phyloP scores from a whole-genome alignment of 2,888 invertebrate species.

The Sericinus montela region DNA sequence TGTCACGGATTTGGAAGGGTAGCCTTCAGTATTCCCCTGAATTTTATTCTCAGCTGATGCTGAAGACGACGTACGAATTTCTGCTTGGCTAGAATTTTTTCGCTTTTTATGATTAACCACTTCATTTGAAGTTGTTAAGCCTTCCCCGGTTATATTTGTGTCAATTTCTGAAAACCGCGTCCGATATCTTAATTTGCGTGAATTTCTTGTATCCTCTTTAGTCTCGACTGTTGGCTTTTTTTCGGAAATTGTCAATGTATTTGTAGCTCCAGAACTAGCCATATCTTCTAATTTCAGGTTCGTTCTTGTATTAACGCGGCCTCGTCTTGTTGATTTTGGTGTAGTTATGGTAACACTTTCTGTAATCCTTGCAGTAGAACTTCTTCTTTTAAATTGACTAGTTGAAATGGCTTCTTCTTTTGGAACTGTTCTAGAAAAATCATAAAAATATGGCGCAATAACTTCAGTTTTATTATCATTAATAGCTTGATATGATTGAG shows the following conservation, averaged over 20 bases:
- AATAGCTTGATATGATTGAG: constrained; percentile 37
- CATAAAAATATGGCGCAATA: constrained; percentile 45
- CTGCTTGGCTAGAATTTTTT: constrained; percentile 43
- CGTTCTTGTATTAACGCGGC: constrained; percentile 47
- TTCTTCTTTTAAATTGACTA: constrained; percentile 50
- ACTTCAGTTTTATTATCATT: constrained; percentile 52
- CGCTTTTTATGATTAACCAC: constrained; percentile 54
- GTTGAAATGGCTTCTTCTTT: constrained; percentile 39
- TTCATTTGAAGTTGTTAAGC: constrained; percentile 46
- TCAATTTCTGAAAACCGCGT: constrained; percentile 56
- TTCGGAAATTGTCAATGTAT: constrained; percentile 47
- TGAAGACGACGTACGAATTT: constrained; percentile 4
- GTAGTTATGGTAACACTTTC: constrained; percentile 38
- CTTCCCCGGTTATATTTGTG: constrained; percentile 62
- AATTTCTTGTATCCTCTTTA: constrained; percentile 46
- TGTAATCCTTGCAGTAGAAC: constrained; percentile 37
- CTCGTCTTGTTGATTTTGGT: constrained; percentile 38
- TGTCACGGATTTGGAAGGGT: neutral
- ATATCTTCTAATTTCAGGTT: constrained; percentile 50
- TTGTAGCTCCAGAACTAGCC: constrained; percentile 58
- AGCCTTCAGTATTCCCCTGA: constrained; percentile 5
- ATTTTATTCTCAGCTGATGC: constrained; percentile 1
- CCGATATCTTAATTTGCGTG: constrained; percentile 59
- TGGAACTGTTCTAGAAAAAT: constrained; percentile 41
- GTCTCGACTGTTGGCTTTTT: constrained; percentile 55